These are phyloP conservation scores for Sternarchorhynchus goeldii DNA, from an alignment of 2,797 vertebrate species.

Conservation along the genomic window DNA sequence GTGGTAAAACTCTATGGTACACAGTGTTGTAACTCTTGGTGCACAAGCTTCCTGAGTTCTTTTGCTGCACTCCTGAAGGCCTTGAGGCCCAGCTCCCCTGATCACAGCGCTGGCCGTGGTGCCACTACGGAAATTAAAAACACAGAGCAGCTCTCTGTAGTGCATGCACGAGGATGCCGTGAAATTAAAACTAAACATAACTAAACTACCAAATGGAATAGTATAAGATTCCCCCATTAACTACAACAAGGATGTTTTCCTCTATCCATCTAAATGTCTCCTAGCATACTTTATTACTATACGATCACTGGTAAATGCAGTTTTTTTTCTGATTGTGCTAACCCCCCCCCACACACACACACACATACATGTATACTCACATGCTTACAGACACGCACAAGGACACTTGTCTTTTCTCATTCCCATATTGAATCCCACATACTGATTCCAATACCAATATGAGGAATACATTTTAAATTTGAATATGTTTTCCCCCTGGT, in stretches of 20 bases:
- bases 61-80: constrained; percentile 42
- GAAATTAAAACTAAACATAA: constrained; percentile 43
- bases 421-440: neutral
- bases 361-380: too few species aligned
- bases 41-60: constrained; percentile 30
- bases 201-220: constrained; percentile 31
- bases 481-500: neutral
- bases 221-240: constrained; percentile 30
- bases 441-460: constrained; percentile 14
- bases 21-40: constrained; percentile 42
- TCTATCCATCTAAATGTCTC: constrained; percentile 9
- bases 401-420: constrained; percentile 17
- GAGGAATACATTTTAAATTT: constrained; percentile 1
- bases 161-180: constrained; percentile 51
- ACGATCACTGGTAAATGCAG: neutral
- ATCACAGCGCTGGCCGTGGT: constrained; percentile 48
- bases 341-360: neutral
- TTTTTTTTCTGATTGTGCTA: neutral
- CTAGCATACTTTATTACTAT: neutral
- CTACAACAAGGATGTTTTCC: neutral
- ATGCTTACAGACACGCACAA: neutral
- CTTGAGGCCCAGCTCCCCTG: constrained; percentile 43
- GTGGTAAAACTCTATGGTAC: constrained; percentile 24
- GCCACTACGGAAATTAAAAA: constrained; percentile 40
- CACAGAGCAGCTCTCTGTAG: constrained; percentile 45